Evolutionary conservation across 2,113 vertebrate species (phyloP), one percentile per base, ranked within the genome.

Genomic region (Paratilapia polleni): DNA sequence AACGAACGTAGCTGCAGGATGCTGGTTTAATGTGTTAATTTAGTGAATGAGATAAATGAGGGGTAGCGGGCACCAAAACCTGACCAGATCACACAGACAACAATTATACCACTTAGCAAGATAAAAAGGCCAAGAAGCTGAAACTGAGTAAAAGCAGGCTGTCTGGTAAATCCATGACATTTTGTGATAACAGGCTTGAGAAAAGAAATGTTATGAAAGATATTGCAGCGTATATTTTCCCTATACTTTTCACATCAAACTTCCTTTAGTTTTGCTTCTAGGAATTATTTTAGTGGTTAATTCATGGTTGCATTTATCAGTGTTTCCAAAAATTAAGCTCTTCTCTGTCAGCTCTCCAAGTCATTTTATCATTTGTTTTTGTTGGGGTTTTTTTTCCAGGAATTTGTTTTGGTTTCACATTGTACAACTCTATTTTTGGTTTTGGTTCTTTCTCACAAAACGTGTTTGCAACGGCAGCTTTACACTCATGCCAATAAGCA

Each of bases 11-110:
- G 91, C 91, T 66, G 78, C 88, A 85, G 84, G 84, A 86, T 73
- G 80, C 73, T 70, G 84, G 81, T 92, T 89, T 92, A 88, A 91
- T 89, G 85, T 90, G 90, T 83, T 91, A 85, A 91, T 89, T 82
- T 74, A 68, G 77, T 90, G 83, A 92, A 82, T 66, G 90, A 82
- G 84, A 92, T 86, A 79, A 91, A 91, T 77, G 84, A 92, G 86
- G 79, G 66, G 70, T 54, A 61, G 75, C 34, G 11, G 77, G 73
- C 78, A 36, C 83, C 61, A 81, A 90, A 78, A 80, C 78, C 87
- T 86, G 85, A 80, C 75, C 85, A 88, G 60, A 93, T 87, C 87
- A 84, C 87, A 84, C 85, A 85, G 59, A 87, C 64, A 66, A 77
- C 85, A 90, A 87, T 91, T 89, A 90, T 1, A 54, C 24, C 81